Base-by-base conservation (phyloP, 2,113 vertebrate species). In the Ciconia boyciana region DNA sequence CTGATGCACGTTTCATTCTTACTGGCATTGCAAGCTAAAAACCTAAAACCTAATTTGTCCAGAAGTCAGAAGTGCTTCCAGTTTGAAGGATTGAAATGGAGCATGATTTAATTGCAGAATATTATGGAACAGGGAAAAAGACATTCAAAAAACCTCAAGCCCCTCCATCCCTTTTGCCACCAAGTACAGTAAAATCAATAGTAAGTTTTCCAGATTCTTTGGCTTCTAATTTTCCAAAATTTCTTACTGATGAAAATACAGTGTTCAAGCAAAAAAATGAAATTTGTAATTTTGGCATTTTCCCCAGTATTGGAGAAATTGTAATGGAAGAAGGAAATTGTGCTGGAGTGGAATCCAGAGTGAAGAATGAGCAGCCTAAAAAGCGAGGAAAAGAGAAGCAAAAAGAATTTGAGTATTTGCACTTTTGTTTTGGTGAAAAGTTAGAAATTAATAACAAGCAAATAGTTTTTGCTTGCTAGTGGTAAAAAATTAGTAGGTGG, bases 141-240 rank as follows among this genome's bases (percentile, higher is more conserved):
- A 8, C 1, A 19, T n/a, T 26, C 7, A 43, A 32, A 78, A 69
- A 28, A 1, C 0, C 13, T 13, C 19, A 58, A 48, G 4, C 31
- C 6, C 34, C 24, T 83, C 64, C 16, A 39, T 14, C 9, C n/a
- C 7, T 83, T 87, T 80, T 68, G 34, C 16, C 7, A 60, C 7
- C 6, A 74, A 78, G 12, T 44, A 6, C 9, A 43, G 54, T 58
- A 71, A 81, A 92, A 81, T 13, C 7, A 72, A n/a, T 16, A n/a
- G 2, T 29, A 52, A 70, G 5, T 57, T 95, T 96, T 85, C 34
- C 51, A 86, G 52, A 87, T 7, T 83, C 32, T 79, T 66, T 77
- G 46, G 19, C 22, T 77, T 89, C 60, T 70, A 31, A 44, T 64
- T 81, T 78, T 72, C 41, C 19, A 61, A 41, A 55, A 52, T 65